Conservation (phyloP, 2,888 invertebrate species). For the Aphidius colemani region DNA sequence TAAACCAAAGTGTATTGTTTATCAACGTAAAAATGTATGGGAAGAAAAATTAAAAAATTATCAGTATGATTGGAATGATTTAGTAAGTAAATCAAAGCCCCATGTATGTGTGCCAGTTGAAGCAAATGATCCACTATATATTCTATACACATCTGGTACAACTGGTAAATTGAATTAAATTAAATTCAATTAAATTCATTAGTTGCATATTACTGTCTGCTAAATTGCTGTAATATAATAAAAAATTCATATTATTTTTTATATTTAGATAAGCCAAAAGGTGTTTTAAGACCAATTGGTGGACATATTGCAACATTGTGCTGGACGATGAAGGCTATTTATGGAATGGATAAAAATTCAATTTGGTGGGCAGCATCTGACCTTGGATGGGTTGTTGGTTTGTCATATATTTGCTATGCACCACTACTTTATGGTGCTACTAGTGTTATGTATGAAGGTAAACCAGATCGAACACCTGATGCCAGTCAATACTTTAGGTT, state of each 20-base stretch:
- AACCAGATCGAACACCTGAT: slow-evolving; percentile 93
- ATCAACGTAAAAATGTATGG: slow-evolving; percentile 74
- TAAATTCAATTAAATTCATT: not conserved
- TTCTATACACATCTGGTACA: slow-evolving; percentile 91
- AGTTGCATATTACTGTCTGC: not conserved
- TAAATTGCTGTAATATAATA: slow-evolving; percentile 1
- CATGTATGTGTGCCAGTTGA: slow-evolving; percentile 84
- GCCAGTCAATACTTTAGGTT: slow-evolving; percentile 89
- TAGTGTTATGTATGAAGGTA: slow-evolving; percentile 87
- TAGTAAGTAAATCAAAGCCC: slow-evolving; percentile 68
- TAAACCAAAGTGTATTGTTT: slow-evolving; percentile 84
- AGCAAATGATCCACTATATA: slow-evolving; percentile 88
- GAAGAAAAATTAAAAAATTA: slow-evolving; percentile 67
- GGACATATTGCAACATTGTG: slow-evolving; percentile 84
- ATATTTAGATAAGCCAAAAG: slow-evolving; percentile 69
- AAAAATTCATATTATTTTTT: slow-evolving; percentile 1
- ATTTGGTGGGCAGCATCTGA: slow-evolving; percentile 93
- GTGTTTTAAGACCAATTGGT: slow-evolving; percentile 85
- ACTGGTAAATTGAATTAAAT: slow-evolving; percentile 63
- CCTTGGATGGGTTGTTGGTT: slow-evolving; percentile 92
- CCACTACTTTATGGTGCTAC: slow-evolving; percentile 83
- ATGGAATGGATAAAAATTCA: slow-evolving; percentile 77
- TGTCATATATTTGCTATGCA: slow-evolving; percentile 92
- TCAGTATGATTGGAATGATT: slow-evolving; percentile 81
- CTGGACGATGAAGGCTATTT: slow-evolving; percentile 83